Evolutionary conservation across 2,888 invertebrate genomes (phyloP), one percentile per base, ranked within the genome.

Genomic region (Colostygia pectinataria): DNA sequence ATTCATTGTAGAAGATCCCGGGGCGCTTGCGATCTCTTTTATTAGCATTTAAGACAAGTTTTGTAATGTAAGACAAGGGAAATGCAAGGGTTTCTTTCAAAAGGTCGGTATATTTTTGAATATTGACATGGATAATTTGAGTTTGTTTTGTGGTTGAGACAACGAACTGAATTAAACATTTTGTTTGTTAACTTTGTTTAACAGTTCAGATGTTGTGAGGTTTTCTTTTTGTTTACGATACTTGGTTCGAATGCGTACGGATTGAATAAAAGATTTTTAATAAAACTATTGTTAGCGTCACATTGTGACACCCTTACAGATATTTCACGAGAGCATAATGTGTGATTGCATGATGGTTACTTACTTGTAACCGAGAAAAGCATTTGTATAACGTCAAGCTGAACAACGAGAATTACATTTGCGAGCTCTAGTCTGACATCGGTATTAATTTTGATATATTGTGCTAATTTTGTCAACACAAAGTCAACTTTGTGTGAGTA

Each of bases 31-130:
- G 77, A 76, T 77, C 74, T 76, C 78, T 76, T 80, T 77, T 81
- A 81, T 80, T 82, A 81, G 80, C 81, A 82, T 81, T 81, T 80
- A 79, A 78, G 80, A 78, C 78, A 80, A 80, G 80, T 80, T 79
- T 74, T 73, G 75, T 69, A 74, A 79, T 81, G 77, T 74, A 75
- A 75, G 58, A 53, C 57, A 45, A 54, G 52, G 42, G 44, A 51
- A 36, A 49, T 51, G 74, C 65, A 69, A 56, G 65, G 65, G 63
- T 62, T 71, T 65, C 72, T 75, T 75, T 74, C 70, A 63, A 70
- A 55, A 53, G 57, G 67, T 59, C 65, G 62, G 61, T 63, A 66
- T 70, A 66, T 70, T 67, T 70, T 57, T 69, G 66, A 70, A 70
- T 71, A 68, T 68, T 71, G 66, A 63, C 59, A 59, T 52, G 48